phyloP scores from a whole-genome alignment of 2,113 vertebrate genomes.

The Pungitius pungitius region DNA sequence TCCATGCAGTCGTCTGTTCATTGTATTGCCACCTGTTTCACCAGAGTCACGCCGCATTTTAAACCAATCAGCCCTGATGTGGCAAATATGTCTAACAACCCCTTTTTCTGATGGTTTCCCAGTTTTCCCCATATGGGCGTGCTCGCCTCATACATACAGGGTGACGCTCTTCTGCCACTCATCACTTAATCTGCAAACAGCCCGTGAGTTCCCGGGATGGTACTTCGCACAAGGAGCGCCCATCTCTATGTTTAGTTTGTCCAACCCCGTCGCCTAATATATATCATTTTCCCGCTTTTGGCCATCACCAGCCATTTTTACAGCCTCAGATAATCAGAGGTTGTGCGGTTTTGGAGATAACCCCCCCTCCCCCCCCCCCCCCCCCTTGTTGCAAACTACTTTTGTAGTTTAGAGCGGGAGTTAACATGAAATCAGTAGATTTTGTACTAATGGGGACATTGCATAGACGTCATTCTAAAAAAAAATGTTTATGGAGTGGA shows the following conservation, averaged over 20 bases:
- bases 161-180: slow-evolving; percentile 37
- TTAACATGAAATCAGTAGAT: slow-evolving; percentile 56
- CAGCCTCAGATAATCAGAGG: slow-evolving; percentile 66
- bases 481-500: slow-evolving; percentile 56
- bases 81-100: slow-evolving; percentile 42
- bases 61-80: slow-evolving; percentile 38
- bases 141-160: slow-evolving; percentile 47
- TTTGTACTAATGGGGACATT: slow-evolving; percentile 68
- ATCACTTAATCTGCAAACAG: slow-evolving; percentile 43
- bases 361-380: slow-evolving; percentile 29
- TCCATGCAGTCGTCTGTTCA: slow-evolving; percentile 50
- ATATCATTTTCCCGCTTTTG: slow-evolving; percentile 49
- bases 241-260: slow-evolving; percentile 51
- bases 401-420: slow-evolving; percentile 48
- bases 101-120: slow-evolving; percentile 7
- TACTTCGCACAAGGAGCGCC: no score
- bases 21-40: slow-evolving; percentile 47
- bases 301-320: slow-evolving; percentile 54
- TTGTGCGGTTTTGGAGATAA: slow-evolving; percentile 49
- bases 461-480: slow-evolving; percentile 47
- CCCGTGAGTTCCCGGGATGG: no score
- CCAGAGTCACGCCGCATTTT: slow-evolving; percentile 51
- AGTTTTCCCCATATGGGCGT: no score
- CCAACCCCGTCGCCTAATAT: slow-evolving; percentile 62
- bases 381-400: slow-evolving; percentile 49